Percentiles rank a stretch among this genome's conserved stretches.
Conservation (phyloP, 2,888 invertebrate genomes). For the Leptogaster cylindrica region DNA sequence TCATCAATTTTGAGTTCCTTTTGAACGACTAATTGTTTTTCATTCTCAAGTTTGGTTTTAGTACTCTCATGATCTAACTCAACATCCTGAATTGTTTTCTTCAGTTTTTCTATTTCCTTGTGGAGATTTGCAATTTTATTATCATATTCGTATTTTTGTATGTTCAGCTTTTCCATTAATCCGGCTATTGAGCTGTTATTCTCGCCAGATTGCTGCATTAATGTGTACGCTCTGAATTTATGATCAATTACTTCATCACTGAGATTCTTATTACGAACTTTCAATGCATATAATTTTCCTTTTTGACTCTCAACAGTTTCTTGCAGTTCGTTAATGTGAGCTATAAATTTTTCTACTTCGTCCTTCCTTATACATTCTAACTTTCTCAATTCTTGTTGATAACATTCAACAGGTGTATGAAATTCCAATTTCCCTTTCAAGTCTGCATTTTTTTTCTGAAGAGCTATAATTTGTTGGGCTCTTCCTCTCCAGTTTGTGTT, state of each 20-base stretch:
- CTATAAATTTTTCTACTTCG: constrained; percentile 61
- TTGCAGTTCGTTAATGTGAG: constrained; percentile 66
- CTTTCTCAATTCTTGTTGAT: constrained; percentile 61
- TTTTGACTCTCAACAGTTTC: constrained; percentile 67
- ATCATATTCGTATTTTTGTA: constrained; percentile 56
- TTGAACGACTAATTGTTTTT: constrained; percentile 49
- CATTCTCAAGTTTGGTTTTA: constrained; percentile 53
- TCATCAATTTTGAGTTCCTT: constrained; percentile 52
- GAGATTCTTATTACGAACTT: constrained; percentile 72
- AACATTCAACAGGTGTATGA: constrained; percentile 1
- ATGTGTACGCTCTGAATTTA: constrained; percentile 67
- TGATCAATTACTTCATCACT: constrained; percentile 69
- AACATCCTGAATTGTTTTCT: constrained; percentile 51
- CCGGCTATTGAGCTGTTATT: constrained; percentile 70
- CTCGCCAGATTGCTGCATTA: constrained; percentile 69
- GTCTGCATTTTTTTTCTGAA: constrained; percentile 73
- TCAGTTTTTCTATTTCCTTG: constrained; percentile 50
- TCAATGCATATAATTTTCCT: constrained; percentile 70
- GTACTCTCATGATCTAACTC: constrained; percentile 52
- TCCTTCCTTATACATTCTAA: constrained; percentile 66
- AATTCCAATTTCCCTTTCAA: constrained; percentile 67
- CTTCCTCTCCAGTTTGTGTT: constrained; percentile 76
- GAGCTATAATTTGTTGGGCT: constrained; percentile 74
- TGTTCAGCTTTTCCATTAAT: constrained; percentile 63
- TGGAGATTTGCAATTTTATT: constrained; percentile 53